Percentiles rank a stretch among this genome's conserved stretches.
Evolutionary conservation across 1,140 invertebrate genomes (phyloP).

Genomic region (Bombus vancouverensis): DNA sequence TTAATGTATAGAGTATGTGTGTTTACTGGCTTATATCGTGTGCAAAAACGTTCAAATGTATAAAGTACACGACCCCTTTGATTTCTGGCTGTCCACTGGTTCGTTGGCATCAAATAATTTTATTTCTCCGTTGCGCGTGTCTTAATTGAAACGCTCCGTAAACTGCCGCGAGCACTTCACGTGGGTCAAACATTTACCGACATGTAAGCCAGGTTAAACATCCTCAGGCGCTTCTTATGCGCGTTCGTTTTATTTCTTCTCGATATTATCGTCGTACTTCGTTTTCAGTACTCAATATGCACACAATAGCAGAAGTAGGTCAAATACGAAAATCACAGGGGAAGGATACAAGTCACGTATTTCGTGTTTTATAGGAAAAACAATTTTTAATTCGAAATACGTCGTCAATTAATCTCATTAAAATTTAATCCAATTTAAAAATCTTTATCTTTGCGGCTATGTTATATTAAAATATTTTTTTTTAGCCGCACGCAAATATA

Average conservation of each 20-base stretch:
- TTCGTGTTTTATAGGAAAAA: not conserved
- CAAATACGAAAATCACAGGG: not conserved
- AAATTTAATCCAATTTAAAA: not conserved
- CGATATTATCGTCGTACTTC: not conserved
- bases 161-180: conserved; percentile 76
- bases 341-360: not conserved
- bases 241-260: not conserved
- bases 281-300: not conserved
- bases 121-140: conserved; percentile 39
- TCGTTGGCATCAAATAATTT: conserved; percentile 47
- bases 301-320: not conserved
- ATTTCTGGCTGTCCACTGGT: too few species aligned
- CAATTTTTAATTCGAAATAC: not conserved
- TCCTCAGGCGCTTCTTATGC: conserved; percentile 66
- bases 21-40: not conserved
- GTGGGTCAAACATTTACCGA: conserved; percentile 76
- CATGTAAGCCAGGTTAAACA: conserved; percentile 68
- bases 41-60: not conserved
- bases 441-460: not conserved
- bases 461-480: not conserved
- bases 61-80: not conserved
- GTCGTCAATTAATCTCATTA: not conserved
- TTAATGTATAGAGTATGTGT: not conserved
- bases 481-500: not conserved
- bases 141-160: conserved; percentile 71